A percentile compares a stretch with the other conserved stretches of the same genome.
These are phyloP conservation scores for Ellobium chinense DNA, from an alignment of 2,888 invertebrate genomes.

Conservation along the genomic window DNA sequence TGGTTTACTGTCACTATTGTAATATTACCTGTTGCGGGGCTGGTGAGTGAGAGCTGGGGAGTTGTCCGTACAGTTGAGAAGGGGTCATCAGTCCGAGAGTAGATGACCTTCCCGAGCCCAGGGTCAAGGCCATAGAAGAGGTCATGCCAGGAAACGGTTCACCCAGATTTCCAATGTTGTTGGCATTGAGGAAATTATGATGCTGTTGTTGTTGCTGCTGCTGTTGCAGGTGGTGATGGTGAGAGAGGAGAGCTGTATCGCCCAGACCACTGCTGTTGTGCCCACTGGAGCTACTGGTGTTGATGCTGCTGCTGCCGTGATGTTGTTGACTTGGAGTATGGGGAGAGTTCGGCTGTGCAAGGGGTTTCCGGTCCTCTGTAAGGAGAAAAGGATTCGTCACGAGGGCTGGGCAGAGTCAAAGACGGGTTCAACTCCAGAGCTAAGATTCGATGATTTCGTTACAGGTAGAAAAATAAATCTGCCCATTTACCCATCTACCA, in stretches of 20 bases:
- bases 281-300: not conserved
- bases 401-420: too few relatives aligned
- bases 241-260: not conserved
- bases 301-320: not conserved
- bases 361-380: conserved; percentile 28
- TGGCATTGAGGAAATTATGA: conserved; percentile 2
- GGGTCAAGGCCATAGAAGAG: conserved; percentile 29
- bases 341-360: conserved; percentile 11
- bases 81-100: conserved; percentile 19
- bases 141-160: conserved; percentile 30
- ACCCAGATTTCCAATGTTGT: not conserved
- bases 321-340: not conserved
- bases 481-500: too few relatives aligned
- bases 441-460: too few relatives aligned
- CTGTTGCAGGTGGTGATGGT: conserved; percentile 29
- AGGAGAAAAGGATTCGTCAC: too few relatives aligned
- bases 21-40: conserved; percentile 25
- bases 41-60: conserved; percentile 29
- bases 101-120: conserved; percentile 34
- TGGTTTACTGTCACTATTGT: not conserved
- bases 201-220: conserved; percentile 39
- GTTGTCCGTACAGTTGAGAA: conserved; percentile 35
- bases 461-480: too few relatives aligned
- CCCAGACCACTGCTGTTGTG: not conserved
- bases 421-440: too few relatives aligned